phyloP scores from a whole-genome alignment of 1,140 invertebrate species.

The Apis laboriosa region DNA sequence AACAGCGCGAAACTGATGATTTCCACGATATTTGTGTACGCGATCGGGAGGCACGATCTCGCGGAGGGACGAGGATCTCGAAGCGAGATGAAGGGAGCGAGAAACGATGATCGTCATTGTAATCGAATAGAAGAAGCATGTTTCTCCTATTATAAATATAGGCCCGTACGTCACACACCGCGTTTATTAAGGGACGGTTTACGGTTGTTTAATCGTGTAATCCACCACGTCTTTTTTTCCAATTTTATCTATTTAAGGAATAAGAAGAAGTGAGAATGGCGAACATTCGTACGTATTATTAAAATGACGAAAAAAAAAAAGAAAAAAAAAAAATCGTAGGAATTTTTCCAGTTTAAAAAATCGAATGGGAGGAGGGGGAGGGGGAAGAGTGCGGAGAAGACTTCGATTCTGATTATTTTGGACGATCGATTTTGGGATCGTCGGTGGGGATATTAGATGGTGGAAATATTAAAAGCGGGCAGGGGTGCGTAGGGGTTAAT shows the following conservation, averaged over 20 bases:
- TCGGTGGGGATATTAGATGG: neutral
- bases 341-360: neutral
- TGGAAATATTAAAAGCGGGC: too few species aligned
- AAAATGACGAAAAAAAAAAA: neutral
- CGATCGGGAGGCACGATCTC: too few species aligned
- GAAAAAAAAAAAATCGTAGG: neutral
- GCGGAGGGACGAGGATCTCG: neutral
- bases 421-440: neutral
- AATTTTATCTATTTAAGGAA: slow-evolving; percentile 18
- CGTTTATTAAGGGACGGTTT: neutral
- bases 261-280: neutral
- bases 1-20: too few species aligned
- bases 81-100: neutral
- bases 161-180: neutral
- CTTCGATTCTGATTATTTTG: too few species aligned
- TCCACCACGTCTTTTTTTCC: slow-evolving; percentile 14
- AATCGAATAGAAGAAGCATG: neutral
- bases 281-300: neutral
- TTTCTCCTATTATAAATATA: slow-evolving; percentile 35
- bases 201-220: slow-evolving; percentile 18
- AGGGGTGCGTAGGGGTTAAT: too few species aligned
- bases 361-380: neutral
- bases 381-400: neutral
- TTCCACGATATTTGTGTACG: neutral
- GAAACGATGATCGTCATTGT: slow-evolving; percentile 7